phyloP scores from a whole-genome alignment of 2,888 invertebrate genomes.

The Lissocephala sabroskyi region DNA sequence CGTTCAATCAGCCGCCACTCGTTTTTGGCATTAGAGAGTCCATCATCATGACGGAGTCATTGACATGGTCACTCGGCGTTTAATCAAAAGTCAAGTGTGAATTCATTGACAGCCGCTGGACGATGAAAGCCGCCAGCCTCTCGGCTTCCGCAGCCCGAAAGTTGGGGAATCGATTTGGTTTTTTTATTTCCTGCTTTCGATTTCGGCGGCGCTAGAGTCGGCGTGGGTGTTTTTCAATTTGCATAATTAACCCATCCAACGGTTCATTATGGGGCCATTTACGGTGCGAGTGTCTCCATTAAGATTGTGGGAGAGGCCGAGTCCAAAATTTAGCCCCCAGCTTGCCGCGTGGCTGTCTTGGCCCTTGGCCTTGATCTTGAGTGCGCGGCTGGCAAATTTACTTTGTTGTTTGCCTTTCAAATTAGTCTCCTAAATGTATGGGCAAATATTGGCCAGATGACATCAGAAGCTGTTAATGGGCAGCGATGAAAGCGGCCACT shows the following conservation, averaged over 20 bases:
- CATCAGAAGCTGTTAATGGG: conserved; percentile 32
- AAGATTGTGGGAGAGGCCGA: no score
- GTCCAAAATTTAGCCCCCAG: no score
- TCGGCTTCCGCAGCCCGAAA: no score
- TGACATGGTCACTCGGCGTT: conserved; percentile 11
- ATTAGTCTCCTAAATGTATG: conserved; percentile 45
- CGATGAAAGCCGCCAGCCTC: background rate
- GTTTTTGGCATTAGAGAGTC: conserved; percentile 2
- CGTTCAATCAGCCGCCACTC: conserved; percentile 23
- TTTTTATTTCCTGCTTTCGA: conserved; percentile 25
- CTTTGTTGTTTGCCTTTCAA: conserved; percentile 39
- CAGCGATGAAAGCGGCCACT: background rate
- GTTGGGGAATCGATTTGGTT: conserved; percentile 39
- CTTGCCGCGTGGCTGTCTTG: no score
- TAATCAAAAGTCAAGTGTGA: conserved; percentile 65
- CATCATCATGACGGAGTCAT: no score
- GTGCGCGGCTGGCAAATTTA: conserved; percentile 18
- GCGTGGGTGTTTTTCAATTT: conserved; percentile 12
- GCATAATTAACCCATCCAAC: conserved; percentile 10
- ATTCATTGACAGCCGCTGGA: conserved; percentile 49
- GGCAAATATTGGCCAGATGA: conserved; percentile 52
- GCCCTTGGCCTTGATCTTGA: no score
- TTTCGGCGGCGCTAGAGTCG: conserved; percentile 31
- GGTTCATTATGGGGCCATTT: conserved; percentile 9
- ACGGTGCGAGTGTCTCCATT: no score